phyloP scores from a whole-genome alignment of 2,113 vertebrate species.

The rat (Rattus norvegicus) region DNA sequence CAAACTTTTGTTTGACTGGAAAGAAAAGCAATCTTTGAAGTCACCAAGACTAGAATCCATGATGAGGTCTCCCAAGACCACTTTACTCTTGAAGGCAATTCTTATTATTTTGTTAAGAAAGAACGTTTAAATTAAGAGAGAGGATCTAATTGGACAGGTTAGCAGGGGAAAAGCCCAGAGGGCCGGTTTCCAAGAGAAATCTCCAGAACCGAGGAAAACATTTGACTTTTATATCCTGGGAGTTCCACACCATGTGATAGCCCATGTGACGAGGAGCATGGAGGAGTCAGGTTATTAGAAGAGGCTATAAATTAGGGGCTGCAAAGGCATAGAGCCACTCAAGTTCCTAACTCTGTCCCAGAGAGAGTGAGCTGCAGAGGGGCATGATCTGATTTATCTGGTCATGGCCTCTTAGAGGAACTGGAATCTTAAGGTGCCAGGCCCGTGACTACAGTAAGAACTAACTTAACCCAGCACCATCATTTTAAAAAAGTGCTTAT shows the following conservation, averaged over 20 bases:
- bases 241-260: background rate
- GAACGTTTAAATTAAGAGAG: background rate
- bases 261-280: background rate
- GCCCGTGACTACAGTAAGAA: background rate
- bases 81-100: too few relatives aligned
- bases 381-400: background rate
- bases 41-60: too few relatives aligned
- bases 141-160: background rate
- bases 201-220: too few relatives aligned
- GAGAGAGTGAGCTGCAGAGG: background rate
- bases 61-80: too few relatives aligned
- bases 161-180: background rate
- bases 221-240: background rate
- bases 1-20: too few relatives aligned
- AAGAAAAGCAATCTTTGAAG: too few relatives aligned
- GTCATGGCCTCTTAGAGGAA: background rate
- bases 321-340: too few relatives aligned
- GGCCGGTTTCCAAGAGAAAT: background rate
- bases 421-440: background rate
- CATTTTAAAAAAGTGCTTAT: background rate
- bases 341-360: background rate
- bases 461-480: background rate
- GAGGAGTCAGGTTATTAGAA: background rate
- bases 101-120: background rate
- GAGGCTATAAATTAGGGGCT: background rate